A percentile compares a stretch with the other conserved stretches of the same genome.
Evolutionary conservation across 2,888 invertebrate species (phyloP).

Genomic region (Nephrotoma guestfalica): DNA sequence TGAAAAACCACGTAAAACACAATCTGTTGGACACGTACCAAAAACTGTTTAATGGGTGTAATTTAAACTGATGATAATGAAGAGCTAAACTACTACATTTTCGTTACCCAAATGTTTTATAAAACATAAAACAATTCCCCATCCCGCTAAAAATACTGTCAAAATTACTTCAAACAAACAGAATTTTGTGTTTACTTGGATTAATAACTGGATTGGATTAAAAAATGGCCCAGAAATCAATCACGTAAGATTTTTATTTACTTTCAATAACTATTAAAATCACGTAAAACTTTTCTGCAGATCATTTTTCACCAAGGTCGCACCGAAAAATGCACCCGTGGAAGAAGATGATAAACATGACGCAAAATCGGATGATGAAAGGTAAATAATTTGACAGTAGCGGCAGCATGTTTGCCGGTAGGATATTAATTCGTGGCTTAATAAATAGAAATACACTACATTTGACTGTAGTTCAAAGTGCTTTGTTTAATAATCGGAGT

Average conservation of each 20-base stretch:
- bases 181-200: not conserved
- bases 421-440: not conserved
- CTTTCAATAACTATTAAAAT: not conserved
- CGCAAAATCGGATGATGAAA: constrained; percentile 15
- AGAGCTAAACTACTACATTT: not conserved
- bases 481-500: not conserved
- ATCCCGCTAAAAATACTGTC: not conserved
- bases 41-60: no score
- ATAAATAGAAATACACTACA: not conserved
- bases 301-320: constrained; percentile 30
- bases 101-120: not conserved
- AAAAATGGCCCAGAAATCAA: constrained; percentile 25
- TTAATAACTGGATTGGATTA: no score
- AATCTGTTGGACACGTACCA: no score
- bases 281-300: constrained; percentile 17
- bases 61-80: not conserved
- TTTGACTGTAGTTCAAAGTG: not conserved
- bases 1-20: no score
- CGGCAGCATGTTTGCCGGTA: not conserved
- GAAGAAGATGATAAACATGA: constrained; percentile 10
- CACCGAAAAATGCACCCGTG: constrained; percentile 11
- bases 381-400: constrained; percentile 7
- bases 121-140: not conserved
- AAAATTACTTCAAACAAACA: not conserved
- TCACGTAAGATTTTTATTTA: constrained; percentile 21